Base-by-base conservation (phyloP, 2,113 vertebrate species). In the Pseudopodoces humilis region DNA sequence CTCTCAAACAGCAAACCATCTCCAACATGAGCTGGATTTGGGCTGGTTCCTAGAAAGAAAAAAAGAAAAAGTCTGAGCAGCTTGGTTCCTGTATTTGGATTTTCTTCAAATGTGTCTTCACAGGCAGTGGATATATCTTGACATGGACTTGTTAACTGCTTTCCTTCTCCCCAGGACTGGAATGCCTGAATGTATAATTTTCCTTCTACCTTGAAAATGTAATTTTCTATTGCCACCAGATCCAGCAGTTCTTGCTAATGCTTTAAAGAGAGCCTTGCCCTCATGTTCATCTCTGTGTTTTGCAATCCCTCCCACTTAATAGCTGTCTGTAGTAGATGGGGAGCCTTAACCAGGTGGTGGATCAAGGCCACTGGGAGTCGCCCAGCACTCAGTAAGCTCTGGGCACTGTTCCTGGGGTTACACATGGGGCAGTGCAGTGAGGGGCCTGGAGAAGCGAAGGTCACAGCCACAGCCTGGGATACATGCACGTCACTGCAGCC, bases 101-200 rank as follows among this genome's bases (percentile, higher is more conserved):
- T 91, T 83, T 86, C 46, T 58, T 90, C 90, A 77, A 50, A 37
- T 14, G 8, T 49, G 28, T 80, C 82, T 80, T 77, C 59, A 22
- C 12, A 18, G 83, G 63, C 75, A 88, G 50, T 49, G 50, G 64
- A 30, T 85, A 5, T 14, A 44, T 92, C 90, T 77, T 0, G 0
- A n/a, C n/a, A 25, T 19, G 25, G 21, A 31, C 22, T 65, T 8
- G 0, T 64, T 86, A 83, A 62, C 25, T 27, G 39, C n/a, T 62
- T 65, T 63, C 13, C 41, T 77, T 22, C 37, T 83, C 59, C 13
- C 0, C 0, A 49, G 15, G 21, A 46, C n/a, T 43, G 3, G 3
- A 64, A 88, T 4, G 19, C 31, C 75, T 60, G 22, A 91, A 76
- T 33, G n/a, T 9, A 7, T 35, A 2, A 74, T 80, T 79, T 91